Base-by-base conservation (phyloP, 2,113 vertebrate genomes). In the Engystomops pustulosus region DNA sequence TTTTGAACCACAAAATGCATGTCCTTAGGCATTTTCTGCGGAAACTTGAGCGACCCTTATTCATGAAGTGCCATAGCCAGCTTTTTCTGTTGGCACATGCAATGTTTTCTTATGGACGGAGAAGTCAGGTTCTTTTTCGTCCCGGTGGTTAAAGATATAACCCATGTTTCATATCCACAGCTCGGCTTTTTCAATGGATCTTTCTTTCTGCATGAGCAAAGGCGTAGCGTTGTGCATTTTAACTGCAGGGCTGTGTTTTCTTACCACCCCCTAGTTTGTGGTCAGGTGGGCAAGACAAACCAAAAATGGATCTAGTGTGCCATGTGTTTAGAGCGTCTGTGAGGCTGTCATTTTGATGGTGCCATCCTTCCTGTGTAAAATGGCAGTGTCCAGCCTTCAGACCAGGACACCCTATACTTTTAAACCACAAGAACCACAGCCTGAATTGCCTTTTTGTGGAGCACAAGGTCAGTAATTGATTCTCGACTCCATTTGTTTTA, bases 361-460 rank as follows among this genome's bases (percentile, higher is more conserved):
- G 92, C 91, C 91, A 94, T 94, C 91, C 92, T 94, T 94, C 93
- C 92, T 94, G 92, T 94, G 91, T 91, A 89, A 85, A 86, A 87
- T 90, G 88, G 90, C 90, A 87, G 87, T 89, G 90, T 90, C 88
- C 88, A 89, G 85, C 87, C 86, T 89, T 87, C 88, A 90, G 90
- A 92, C 90, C 90, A 90, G 90, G 90, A 89, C 87, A 88, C 92
- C 89, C 88, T 86, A 88, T 87, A 89, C 87, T 91, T 92, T 91
- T 86, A 90, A 92, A 91, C 90, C 90, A 88, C 89, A 85, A 90
- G 90, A 89, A 93, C 91, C 92, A 91, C 92, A 93, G 86, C 82
- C 86, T 91, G 92, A 93, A 93, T 92, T 91, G 91, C 90, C 92
- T 91, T 91, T 91, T 84, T 90, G 90, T 88, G 81, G 88, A 91